Base-by-base conservation (phyloP, 2,888 invertebrate species). In the Nesidiocoris tenuis region DNA sequence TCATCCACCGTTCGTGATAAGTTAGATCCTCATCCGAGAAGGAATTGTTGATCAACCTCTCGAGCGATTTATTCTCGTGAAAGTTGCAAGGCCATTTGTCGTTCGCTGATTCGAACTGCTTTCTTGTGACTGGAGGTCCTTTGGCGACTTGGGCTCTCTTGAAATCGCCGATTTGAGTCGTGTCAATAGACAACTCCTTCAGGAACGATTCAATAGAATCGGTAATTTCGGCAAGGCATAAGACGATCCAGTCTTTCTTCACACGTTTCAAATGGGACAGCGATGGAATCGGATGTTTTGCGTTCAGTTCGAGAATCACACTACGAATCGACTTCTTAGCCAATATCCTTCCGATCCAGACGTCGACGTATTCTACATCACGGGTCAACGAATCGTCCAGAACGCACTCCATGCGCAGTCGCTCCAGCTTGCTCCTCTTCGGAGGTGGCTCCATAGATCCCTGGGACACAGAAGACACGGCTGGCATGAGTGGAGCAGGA, bases 1-100 rank as follows among this genome's bases (percentile, higher is more conserved):
- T 83, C 86, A 91, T 90, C 79, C 87, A 89, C 5, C 82, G 82
- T 64, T 85, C 85, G 80, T 93, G 90, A 3, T 82, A 82, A 1
- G 82, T 77, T 0, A 88, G 80, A 78, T 93, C 88, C 0, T 82
- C 79, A 0, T 79, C 76, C 0, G 82, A 83, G 81, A 95, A 94
- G 77, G 90, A 85, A 0, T 84, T 84, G 17, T 89, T 89, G 12
- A 87, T 86, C 1, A 88, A 83, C 64, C 86, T 87, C 82, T 95
- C 94, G n/a, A 90, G 81, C 78, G 89, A 88, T 77, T 88, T 88
- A 81, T 94, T 90, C 0, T 91, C 90, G 84, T 95, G 94, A 82
- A 94, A 95, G 82, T 93, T 93, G 72, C 91, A 88, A 0, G 95
- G 91, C 96, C 96, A 96, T 61, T 87, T 83, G 71, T 85, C 84